Base-by-base conservation (phyloP, 1,140 invertebrate genomes). In the Nasonia longicornis region DNA sequence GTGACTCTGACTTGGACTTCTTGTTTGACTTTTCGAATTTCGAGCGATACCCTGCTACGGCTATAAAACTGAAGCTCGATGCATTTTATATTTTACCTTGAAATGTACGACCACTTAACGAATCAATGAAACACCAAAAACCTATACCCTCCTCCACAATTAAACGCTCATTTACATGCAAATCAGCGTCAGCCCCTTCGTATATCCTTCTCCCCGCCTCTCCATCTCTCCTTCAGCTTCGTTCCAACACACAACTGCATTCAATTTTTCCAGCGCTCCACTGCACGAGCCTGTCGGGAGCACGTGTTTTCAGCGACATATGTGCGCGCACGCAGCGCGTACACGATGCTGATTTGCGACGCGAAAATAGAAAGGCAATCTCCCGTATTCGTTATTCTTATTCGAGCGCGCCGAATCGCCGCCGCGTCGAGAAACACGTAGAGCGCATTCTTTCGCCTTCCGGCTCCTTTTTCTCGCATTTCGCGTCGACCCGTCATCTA, bases 351-450 rank as follows among this genome's bases (percentile, higher is more conserved):
- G 81, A 82, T 82, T 79, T 74, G 81, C 77, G 77, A 73, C 45
- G 45, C 72, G 35, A 70, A 82, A 82, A 79, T 82, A 82, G 71
- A 82, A 82, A 70, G 64, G 71, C 77, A 69, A 82, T 82, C 70
- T 74, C 11, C 42, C 31, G 31, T 74, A 38, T 73, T 66, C 71
- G 29, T 82, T 45, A 22, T 52, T 72, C 74, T 73, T 77, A 38
- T 73, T 81, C 71, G 63, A 20, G 42, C 22, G 58, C 66, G 72
- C 26, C 10, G 14, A 2, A 26, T 42, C 16, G 6, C 45, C 29
- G 20, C 48, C 6, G 0, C 0, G 31, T 3, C 31, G 42, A 73
- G 20, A 75, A 71, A 71, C 75, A 72, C 67, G 76, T 78, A 74
- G 26, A 52, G 26, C 14, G 63, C 38, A 67, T 82, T 78, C 52